phyloP scores from a whole-genome alignment of 2,888 invertebrate genomes.

The Cyrtodaria siliqua region DNA sequence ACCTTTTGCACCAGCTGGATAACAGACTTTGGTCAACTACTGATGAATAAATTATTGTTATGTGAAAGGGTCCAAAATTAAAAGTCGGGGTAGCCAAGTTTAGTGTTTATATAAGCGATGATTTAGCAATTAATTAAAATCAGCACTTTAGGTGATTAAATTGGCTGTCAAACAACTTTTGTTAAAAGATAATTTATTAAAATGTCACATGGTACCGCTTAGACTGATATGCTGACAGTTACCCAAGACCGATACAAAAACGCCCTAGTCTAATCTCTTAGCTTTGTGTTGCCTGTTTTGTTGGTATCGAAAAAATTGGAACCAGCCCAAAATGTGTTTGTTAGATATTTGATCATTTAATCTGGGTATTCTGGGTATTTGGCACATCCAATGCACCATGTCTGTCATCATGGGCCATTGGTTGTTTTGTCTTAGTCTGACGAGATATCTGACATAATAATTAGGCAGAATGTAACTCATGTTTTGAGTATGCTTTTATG shows the following conservation, averaged over 20 bases:
- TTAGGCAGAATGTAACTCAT: too few species aligned
- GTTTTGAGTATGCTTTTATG: too few species aligned
- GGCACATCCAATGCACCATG: too few species aligned
- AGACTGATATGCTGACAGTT: constrained; percentile 19
- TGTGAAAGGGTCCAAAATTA: constrained; percentile 37
- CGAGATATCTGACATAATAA: too few species aligned
- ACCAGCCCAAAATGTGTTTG: constrained; percentile 29
- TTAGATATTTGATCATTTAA: constrained; percentile 1
- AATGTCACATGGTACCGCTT: constrained; percentile 13
- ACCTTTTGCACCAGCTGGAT: too few species aligned
- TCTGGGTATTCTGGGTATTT: too few species aligned
- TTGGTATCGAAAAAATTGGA: constrained; percentile 19
- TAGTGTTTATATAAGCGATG: too few species aligned
- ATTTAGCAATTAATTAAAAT: too few species aligned
- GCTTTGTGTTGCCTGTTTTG: constrained; percentile 20
- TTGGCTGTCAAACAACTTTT: too few species aligned
- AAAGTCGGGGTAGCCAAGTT: too few species aligned
- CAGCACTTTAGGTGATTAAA: constrained; percentile 1
- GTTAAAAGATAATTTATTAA: constrained; percentile 16
- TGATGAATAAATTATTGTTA: constrained; percentile 6
- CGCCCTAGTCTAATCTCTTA: constrained; percentile 20
- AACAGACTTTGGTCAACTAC: constrained; percentile 16
- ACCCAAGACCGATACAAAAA: constrained; percentile 28
- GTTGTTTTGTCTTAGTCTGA: too few species aligned
- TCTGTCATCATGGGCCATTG: too few species aligned